phyloP scores from a whole-genome alignment of 92 coral and sea anemone genomes.

The Actinostola sp. region DNA sequence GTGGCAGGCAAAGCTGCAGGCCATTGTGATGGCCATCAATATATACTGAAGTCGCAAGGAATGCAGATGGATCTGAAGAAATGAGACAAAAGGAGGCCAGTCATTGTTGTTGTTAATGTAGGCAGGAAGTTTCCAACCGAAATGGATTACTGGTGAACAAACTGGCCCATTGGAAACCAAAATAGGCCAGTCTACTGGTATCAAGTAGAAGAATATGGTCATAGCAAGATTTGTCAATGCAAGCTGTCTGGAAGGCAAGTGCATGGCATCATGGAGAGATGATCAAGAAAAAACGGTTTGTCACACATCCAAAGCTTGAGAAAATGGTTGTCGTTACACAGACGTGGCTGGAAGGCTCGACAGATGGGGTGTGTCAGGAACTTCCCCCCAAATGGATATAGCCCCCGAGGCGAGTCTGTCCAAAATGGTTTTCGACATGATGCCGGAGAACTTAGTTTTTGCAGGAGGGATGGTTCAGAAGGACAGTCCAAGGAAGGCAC shows the following conservation, averaged over 20 bases:
- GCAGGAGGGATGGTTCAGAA: conserved; percentile 26
- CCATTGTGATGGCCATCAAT: conserved; percentile 43
- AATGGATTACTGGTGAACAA: conserved; percentile 58
- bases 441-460: conserved; percentile 10
- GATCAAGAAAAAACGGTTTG: conserved; percentile 20
- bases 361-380: conserved; percentile 39
- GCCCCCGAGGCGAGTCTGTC: conserved; percentile 38
- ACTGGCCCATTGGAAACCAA: conserved; percentile 62
- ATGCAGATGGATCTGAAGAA: conserved; percentile 46
- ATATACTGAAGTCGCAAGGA: conserved; percentile 45
- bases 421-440: conserved; percentile 22
- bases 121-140: conserved; percentile 53
- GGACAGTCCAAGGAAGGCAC: conserved; percentile 8
- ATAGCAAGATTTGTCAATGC: conserved; percentile 36
- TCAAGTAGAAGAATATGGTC: conserved; percentile 50
- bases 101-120: conserved; percentile 43
- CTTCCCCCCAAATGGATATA: conserved; percentile 16
- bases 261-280: conserved; percentile 9
- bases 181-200: conserved; percentile 37
- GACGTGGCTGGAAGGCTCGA: conserved; percentile 39
- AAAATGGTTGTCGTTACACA: conserved; percentile 25
- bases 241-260: conserved; percentile 24
- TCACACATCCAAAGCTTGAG: conserved; percentile 19
- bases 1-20: conserved; percentile 28
- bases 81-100: conserved; percentile 42